These are phyloP conservation scores for Adelosebastes latens DNA, from an alignment of 2,797 vertebrate genomes.

Conservation along the genomic window DNA sequence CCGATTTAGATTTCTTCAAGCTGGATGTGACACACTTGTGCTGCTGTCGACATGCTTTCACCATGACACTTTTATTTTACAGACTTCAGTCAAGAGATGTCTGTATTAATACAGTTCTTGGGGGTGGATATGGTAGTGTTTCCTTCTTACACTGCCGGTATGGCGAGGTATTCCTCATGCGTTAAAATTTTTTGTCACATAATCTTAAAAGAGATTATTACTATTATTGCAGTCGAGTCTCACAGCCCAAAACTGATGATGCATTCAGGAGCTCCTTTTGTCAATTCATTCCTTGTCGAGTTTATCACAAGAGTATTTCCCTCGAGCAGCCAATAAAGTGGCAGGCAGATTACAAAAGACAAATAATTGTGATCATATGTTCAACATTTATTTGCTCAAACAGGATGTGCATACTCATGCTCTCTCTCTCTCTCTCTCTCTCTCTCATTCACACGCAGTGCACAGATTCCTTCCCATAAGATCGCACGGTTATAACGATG, in stretches of 20 bases:
- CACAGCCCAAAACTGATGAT: neutral
- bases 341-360: neutral
- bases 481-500: neutral
- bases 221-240: neutral
- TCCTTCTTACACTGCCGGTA: neutral
- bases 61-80: neutral
- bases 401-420: conserved; percentile 21
- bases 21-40: neutral
- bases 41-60: conserved; percentile 2
- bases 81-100: neutral
- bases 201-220: neutral
- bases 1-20: conserved; percentile 5
- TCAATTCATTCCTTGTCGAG: neutral
- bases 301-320: neutral
- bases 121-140: neutral
- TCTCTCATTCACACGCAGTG: neutral
- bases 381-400: conserved; percentile 4
- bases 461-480: neutral
- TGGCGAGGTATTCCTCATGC: neutral
- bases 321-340: neutral
- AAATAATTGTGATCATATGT: neutral
- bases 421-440: neutral
- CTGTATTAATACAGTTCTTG: neutral
- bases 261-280: neutral
- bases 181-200: neutral